These are phyloP conservation scores for Arbacia lixula DNA, from an alignment of 53 echinoderm and acorn worm species.

Conservation along the genomic window DNA sequence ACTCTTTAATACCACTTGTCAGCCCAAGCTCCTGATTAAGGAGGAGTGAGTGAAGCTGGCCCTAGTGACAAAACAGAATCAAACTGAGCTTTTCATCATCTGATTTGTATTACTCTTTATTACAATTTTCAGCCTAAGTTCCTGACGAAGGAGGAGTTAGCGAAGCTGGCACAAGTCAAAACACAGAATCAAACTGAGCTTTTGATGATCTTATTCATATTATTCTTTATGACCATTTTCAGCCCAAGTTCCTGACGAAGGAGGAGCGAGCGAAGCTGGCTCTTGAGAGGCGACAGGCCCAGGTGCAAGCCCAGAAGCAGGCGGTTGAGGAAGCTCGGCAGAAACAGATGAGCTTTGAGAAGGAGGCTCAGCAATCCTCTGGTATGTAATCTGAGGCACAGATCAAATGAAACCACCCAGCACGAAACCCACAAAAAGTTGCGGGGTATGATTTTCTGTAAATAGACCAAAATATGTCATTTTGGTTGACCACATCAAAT, in stretches of 20 bases:
- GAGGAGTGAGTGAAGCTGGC: too few species aligned
- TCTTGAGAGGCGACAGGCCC: slow-evolving; percentile 73
- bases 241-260: slow-evolving; percentile 96
- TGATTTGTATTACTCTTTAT: not conserved
- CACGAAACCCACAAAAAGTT: too few species aligned
- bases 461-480: too few species aligned
- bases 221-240: not conserved
- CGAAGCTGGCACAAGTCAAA: slow-evolving; percentile 77
- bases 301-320: slow-evolving; percentile 80
- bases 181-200: slow-evolving; percentile 69
- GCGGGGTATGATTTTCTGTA: too few species aligned
- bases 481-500: too few species aligned
- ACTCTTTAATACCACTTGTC: too few species aligned
- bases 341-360: slow-evolving; percentile 85
- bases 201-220: not conserved
- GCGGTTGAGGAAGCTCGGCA: slow-evolving; percentile 74
- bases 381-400: too few species aligned
- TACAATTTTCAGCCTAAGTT: slow-evolving; percentile 81
- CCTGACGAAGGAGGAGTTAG: slow-evolving; percentile 89
- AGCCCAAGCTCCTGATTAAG: too few species aligned
- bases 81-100: too few species aligned
- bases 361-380: slow-evolving; percentile 61
- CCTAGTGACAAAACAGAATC: too few species aligned
- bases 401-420: too few species aligned
- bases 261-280: slow-evolving; percentile 88